Conservation (phyloP, 2,113 vertebrate species). For the Myiozetetes cayanensis region DNA sequence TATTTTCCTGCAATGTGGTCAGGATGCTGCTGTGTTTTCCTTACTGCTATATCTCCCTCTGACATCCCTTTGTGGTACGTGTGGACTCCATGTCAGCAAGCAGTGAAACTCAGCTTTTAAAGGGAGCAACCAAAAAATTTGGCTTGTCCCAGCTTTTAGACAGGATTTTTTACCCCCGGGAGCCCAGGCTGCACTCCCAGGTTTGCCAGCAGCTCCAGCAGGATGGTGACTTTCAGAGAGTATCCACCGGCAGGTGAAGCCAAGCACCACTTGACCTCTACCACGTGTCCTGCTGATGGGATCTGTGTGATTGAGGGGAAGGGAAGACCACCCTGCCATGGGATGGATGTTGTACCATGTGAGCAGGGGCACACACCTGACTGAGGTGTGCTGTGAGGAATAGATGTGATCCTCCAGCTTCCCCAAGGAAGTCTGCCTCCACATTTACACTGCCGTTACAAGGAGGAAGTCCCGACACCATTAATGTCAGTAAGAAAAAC, state of each 20-base stretch:
- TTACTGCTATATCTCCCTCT: neutral
- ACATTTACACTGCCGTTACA: accelerated
- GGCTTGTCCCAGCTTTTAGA: neutral
- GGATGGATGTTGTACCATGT: neutral
- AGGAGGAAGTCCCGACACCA: neutral
- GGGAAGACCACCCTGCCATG: neutral
- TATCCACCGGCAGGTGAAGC: neutral
- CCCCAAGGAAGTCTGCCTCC: neutral
- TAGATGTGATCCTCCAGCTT: neutral
- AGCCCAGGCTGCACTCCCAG: neutral
- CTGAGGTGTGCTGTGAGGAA: neutral
- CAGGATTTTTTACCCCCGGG: neutral
- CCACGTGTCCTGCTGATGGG: neutral
- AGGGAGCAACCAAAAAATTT: neutral
- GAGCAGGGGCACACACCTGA: neutral
- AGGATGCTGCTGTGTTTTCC: neutral
- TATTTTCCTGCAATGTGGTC: neutral
- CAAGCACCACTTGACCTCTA: neutral
- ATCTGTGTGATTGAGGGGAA: neutral
- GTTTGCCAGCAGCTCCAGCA: neutral
- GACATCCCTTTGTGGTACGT: neutral
- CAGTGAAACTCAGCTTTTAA: neutral
- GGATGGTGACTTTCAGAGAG: neutral
- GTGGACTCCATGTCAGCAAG: neutral
- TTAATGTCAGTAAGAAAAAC: neutral